Percentiles rank a stretch among this genome's conserved stretches.
These are phyloP conservation scores for Neodiprion lecontei DNA, from an alignment of 1,140 invertebrate species.

Conservation along the genomic window DNA sequence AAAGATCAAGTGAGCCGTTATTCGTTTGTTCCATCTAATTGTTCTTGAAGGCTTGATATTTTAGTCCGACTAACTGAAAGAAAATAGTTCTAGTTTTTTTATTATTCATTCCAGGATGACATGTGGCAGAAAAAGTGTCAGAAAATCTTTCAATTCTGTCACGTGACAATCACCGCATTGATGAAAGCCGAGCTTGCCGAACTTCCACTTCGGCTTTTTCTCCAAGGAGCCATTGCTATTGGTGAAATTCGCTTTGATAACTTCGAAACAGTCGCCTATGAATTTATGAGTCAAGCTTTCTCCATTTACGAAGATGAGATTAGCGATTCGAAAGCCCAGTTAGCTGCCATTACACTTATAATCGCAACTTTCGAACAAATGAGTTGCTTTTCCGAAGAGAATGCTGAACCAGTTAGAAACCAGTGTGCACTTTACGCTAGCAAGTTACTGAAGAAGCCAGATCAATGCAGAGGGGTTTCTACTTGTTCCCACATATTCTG, in stretches of 20 bases:
- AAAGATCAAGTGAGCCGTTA: slow-evolving; percentile 71
- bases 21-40: not conserved
- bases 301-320: slow-evolving; percentile 99
- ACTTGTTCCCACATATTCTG: slow-evolving; percentile 96
- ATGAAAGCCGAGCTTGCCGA: slow-evolving; percentile 95
- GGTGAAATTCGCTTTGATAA: slow-evolving; percentile 93
- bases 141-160: slow-evolving; percentile 98
- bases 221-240: slow-evolving; percentile 94
- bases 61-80: not conserved
- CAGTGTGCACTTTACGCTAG: slow-evolving; percentile 94
- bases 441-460: slow-evolving; percentile 96
- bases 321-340: slow-evolving; percentile 95
- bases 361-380: slow-evolving; percentile 96
- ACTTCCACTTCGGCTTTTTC: slow-evolving; percentile 89
- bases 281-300: slow-evolving; percentile 98
- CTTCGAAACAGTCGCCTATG: slow-evolving; percentile 96
- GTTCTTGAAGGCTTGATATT: slow-evolving; percentile 10
- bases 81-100: slow-evolving; percentile 13
- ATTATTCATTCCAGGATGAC: slow-evolving; percentile 74
- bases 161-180: slow-evolving; percentile 90
- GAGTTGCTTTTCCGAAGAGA: slow-evolving; percentile 93
- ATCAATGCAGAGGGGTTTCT: slow-evolving; percentile 92
- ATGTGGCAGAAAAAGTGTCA: slow-evolving; percentile 99
- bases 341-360: slow-evolving; percentile 94
- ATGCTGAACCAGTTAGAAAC: slow-evolving; percentile 94